Evolutionary conservation across 1,140 invertebrate genomes (phyloP), one percentile per base, ranked within the genome.

Genomic region (Tetragnatha versicolor): DNA sequence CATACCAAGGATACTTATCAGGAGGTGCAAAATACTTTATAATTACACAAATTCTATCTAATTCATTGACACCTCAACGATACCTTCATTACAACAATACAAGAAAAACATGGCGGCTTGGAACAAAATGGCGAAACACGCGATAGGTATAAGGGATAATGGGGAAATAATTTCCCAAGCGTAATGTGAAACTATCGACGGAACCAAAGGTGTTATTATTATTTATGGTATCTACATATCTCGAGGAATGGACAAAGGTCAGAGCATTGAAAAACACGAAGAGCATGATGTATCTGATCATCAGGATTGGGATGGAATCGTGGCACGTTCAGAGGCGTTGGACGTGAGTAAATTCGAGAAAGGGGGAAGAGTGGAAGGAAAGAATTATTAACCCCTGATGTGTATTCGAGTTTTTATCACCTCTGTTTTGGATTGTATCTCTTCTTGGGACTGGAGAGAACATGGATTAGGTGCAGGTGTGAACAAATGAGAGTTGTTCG

Each of bases 21-120:
- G 6, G 25, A 63, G 60, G 60, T 37, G 60, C 37, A n/a, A 63
- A 63, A 63, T 63, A 63, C 60, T 63, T 63, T 63, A 63, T 63
- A 63, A 63, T 63, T 63, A 39, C 33, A 63, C 33, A 31, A 12
- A 20, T 39, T 42, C 60, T 22, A 63, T 63, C 33, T 31, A 20
- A 39, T 39, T 42, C 33, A 37, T 39, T 63, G 60, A 63, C 60
- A 63, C 35, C 60, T 63, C 22, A 58, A 58, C 35, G 55, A n/a
- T 33, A 33, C n/a, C n/a, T n/a, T n/a, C n/a, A n/a, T n/a, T 58
- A 51, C 9, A 25, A 51, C 10, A 22, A 0, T 5, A 22, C 4
- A 25, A 51, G 12, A 58, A 29, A 58, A 58, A 58, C 14, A n/a
- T 33, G n/a, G n/a, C 55, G 4, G 17, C 14, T n/a, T 20, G 22